Evolutionary conservation across 2,888 invertebrate species (phyloP).

Genomic region (Meteorus cinctellus): DNA sequence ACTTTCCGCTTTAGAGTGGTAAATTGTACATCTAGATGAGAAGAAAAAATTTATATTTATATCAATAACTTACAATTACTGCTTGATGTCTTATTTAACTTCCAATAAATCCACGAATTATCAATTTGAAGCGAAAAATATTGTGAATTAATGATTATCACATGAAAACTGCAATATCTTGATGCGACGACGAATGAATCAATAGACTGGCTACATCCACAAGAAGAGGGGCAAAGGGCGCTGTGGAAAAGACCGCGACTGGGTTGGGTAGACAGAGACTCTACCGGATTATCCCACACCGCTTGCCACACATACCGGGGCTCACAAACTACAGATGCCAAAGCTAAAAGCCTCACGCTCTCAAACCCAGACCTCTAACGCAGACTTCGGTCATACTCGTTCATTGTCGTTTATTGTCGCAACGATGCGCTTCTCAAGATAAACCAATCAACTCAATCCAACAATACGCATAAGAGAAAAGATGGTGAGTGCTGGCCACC

Average conservation of each 20-base stretch:
- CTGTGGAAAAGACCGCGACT: background rate
- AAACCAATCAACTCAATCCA: background rate
- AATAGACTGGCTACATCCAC: slow-evolving; percentile 10
- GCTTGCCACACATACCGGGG: slow-evolving; percentile 54
- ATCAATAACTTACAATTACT: background rate
- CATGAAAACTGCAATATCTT: slow-evolving; percentile 17
- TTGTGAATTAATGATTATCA: background rate
- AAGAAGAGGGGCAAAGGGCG: background rate
- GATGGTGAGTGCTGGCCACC: too few species aligned
- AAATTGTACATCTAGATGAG: background rate
- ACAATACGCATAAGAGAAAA: background rate
- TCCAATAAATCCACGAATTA: background rate
- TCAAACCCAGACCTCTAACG: slow-evolving; percentile 38
- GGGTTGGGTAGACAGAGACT: background rate
- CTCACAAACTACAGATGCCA: slow-evolving; percentile 63
- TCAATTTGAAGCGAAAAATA: background rate
- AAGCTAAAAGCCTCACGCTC: slow-evolving; percentile 25
- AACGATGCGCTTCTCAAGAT: background rate
- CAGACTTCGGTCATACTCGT: background rate
- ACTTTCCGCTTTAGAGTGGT: background rate
- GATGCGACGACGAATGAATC: slow-evolving; percentile 23
- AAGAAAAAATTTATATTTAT: background rate
- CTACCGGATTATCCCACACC: background rate
- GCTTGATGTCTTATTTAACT: background rate
- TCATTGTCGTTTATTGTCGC: background rate